phyloP scores from a whole-genome alignment of 2,888 invertebrate species.

The Ochropacha duplaris region DNA sequence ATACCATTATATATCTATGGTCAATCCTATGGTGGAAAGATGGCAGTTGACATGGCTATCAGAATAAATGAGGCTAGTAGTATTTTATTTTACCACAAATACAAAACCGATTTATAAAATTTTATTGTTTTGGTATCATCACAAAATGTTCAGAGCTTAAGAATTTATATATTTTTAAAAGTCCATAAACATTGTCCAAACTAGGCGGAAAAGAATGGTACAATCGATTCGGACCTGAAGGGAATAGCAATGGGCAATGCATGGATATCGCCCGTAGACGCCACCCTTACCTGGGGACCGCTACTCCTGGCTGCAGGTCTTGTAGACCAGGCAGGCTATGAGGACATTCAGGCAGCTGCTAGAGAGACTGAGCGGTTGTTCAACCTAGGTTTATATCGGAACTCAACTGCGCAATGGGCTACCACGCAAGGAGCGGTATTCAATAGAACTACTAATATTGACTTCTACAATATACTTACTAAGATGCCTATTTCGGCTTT shows the following conservation, averaged over 20 bases:
- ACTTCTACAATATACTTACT: slow-evolving; percentile 91
- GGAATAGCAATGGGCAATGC: slow-evolving; percentile 94
- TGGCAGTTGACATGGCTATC: slow-evolving; percentile 92
- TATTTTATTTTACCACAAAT: not conserved
- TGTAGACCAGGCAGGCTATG: slow-evolving; percentile 86
- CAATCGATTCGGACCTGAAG: slow-evolving; percentile 86
- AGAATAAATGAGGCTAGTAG: slow-evolving; percentile 77
- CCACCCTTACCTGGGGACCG: slow-evolving; percentile 92
- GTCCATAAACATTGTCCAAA: too few species aligned
- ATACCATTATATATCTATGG: slow-evolving; percentile 93
- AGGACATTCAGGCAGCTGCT: slow-evolving; percentile 83
- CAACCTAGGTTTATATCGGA: slow-evolving; percentile 79
- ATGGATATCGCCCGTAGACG: slow-evolving; percentile 95
- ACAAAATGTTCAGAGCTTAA: too few species aligned
- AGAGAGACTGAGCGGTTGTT: slow-evolving; percentile 80
- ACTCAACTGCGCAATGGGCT: slow-evolving; percentile 86
- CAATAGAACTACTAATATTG: slow-evolving; percentile 85
- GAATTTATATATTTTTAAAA: too few species aligned
- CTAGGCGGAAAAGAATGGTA: slow-evolving; percentile 85
- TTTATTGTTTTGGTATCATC: not conserved
- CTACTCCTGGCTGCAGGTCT: slow-evolving; percentile 88
- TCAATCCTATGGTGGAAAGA: slow-evolving; percentile 97
- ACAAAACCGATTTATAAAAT: not conserved
- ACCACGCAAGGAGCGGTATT: slow-evolving; percentile 85
- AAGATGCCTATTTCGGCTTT: slow-evolving; percentile 50